Conservation (phyloP, 2,113 vertebrate genomes). For the Trochalopteron elliotii region DNA sequence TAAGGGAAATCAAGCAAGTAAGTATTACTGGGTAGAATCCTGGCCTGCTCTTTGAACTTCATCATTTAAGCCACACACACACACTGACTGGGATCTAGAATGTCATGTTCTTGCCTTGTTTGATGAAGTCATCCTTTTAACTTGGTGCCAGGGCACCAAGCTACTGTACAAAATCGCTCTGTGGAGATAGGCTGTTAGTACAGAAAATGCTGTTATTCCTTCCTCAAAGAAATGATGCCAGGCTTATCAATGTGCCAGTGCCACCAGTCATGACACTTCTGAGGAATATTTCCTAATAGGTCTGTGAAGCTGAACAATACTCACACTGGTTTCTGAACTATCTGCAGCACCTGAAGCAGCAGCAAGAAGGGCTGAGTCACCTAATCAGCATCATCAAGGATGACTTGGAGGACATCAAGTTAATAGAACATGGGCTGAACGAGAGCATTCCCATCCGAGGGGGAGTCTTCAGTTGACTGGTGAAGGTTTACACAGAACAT, state of each 20-base stretch:
- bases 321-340: not conserved
- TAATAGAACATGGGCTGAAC: slow-evolving; percentile 90
- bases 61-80: not conserved
- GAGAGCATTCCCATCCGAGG: slow-evolving; percentile 89
- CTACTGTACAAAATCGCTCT: not conserved
- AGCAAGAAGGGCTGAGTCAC: slow-evolving; percentile 95
- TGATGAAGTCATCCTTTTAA: not conserved
- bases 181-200: not conserved
- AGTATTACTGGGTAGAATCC: not conserved
- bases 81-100: accelerated
- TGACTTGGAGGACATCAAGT: slow-evolving; percentile 94
- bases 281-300: not conserved
- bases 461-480: slow-evolving; percentile 85
- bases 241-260: not conserved
- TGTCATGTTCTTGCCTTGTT: not conserved
- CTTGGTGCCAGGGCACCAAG: not conserved
- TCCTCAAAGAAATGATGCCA: not conserved
- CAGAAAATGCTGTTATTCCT: not conserved
- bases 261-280: not conserved
- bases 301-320: not conserved
- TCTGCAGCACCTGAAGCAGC: slow-evolving; percentile 92
- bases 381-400: slow-evolving; percentile 96
- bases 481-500: not conserved
- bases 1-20: slow-evolving; percentile 95
- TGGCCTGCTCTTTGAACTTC: not conserved